Conservation (phyloP, 2,888 invertebrate genomes). For the Lacanobia wlatinum region DNA sequence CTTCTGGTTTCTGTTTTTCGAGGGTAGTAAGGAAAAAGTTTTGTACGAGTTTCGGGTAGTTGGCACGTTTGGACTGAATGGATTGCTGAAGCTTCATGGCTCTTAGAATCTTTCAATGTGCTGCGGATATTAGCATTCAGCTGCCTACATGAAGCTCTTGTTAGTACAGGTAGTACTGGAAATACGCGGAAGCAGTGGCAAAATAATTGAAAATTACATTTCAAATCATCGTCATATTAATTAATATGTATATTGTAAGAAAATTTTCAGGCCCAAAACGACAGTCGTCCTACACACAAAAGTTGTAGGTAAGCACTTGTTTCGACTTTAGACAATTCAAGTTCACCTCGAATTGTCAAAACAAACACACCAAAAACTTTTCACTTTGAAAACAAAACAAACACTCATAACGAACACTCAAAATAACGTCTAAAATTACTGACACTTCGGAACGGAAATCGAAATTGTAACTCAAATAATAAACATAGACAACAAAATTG, state of each 20-base stretch:
- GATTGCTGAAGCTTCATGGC: neutral
- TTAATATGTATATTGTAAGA: slow-evolving; percentile 11
- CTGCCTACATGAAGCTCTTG: neutral
- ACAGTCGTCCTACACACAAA: slow-evolving; percentile 7
- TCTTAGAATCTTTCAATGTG: slow-evolving; percentile 7
- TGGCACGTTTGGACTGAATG: slow-evolving; percentile 4
- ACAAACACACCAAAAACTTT: slow-evolving; percentile 40
- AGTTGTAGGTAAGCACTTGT: slow-evolving; percentile 16
- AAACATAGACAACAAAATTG: slow-evolving; percentile 41
- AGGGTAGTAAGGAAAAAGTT: slow-evolving; percentile 30
- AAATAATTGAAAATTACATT: neutral
- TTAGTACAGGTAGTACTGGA: neutral
- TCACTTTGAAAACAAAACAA: slow-evolving; percentile 39
- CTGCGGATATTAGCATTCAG: neutral
- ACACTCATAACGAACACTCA: slow-evolving; percentile 40
- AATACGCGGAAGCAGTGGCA: neutral
- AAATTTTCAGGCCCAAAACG: neutral
- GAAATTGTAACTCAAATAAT: slow-evolving; percentile 56
- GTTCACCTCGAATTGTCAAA: slow-evolving; percentile 29
- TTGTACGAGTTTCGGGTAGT: slow-evolving; percentile 18
- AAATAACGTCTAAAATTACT: slow-evolving; percentile 53
- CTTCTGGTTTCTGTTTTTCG: slow-evolving; percentile 29
- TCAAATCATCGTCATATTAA: neutral
- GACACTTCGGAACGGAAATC: slow-evolving; percentile 48
- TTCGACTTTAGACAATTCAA: slow-evolving; percentile 35